Conservation (phyloP, 2,888 invertebrate species). For the Rhamnusium bicolor region DNA sequence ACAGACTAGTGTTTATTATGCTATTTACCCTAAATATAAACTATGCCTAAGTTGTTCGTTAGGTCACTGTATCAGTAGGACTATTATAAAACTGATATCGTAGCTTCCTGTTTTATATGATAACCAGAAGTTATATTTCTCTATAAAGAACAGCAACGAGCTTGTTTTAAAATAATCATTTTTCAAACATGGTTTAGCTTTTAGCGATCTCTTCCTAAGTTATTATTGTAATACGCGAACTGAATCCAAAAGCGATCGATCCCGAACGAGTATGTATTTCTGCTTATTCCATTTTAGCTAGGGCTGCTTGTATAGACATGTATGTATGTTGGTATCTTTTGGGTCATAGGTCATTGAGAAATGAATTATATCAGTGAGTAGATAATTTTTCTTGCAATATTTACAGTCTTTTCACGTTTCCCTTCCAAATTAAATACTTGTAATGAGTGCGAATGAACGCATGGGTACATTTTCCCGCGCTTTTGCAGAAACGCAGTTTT, state of each 20-base stretch:
- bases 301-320: neutral
- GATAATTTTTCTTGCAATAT: neutral
- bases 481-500: too few relatives aligned
- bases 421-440: neutral
- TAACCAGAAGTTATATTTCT: neutral
- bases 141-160: neutral
- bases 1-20: neutral
- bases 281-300: neutral
- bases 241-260: conserved; percentile 1
- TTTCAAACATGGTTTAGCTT: conserved; percentile 1
- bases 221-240: neutral
- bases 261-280: neutral
- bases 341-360: neutral
- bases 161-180: conserved; percentile 9
- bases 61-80: conserved; percentile 39
- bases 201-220: neutral
- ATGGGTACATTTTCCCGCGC: neutral
- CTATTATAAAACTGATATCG: conserved; percentile 40
- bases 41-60: conserved; percentile 10
- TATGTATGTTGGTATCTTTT: neutral
- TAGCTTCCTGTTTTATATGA: conserved; percentile 43
- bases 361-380: neutral
- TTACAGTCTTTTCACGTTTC: neutral
- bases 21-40: neutral
- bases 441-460: too few relatives aligned